A percentile compares a stretch with the other conserved stretches of the same genome.
These are phyloP conservation scores for Nemotelus pantherinus DNA, from an alignment of 2,888 invertebrate species.

Conservation along the genomic window DNA sequence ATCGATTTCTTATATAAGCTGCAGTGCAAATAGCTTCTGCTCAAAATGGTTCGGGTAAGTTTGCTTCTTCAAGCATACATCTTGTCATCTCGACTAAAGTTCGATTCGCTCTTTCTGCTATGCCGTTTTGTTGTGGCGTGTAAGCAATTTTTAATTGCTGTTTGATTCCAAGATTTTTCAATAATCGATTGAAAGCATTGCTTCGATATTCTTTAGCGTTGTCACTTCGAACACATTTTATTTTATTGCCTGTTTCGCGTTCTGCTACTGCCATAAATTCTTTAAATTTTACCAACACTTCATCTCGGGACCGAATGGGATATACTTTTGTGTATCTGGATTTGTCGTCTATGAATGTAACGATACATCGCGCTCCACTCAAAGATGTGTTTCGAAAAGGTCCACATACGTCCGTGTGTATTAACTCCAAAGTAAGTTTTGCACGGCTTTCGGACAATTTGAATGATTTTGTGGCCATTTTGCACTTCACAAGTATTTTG, in stretches of 20 bases:
- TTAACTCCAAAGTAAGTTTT: not conserved
- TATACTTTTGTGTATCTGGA: slow-evolving; percentile 46
- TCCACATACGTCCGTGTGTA: slow-evolving; percentile 44
- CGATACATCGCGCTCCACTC: slow-evolving; percentile 49
- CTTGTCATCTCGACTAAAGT: slow-evolving; percentile 54
- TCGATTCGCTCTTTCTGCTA: slow-evolving; percentile 54
- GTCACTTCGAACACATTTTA: slow-evolving; percentile 54
- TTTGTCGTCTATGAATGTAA: slow-evolving; percentile 51
- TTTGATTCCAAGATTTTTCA: slow-evolving; percentile 53
- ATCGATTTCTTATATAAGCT: slow-evolving; percentile 49
- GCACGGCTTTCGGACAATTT: not conserved
- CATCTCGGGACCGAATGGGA: slow-evolving; percentile 49
- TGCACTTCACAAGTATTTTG: too few species aligned
- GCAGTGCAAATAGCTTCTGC: slow-evolving; percentile 52
- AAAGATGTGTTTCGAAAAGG: slow-evolving; percentile 48
- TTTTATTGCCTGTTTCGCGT: slow-evolving; percentile 51
- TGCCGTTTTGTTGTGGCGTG: slow-evolving; percentile 55
- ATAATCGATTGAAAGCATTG: slow-evolving; percentile 51
- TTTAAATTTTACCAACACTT: slow-evolving; percentile 51
- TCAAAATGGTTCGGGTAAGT: slow-evolving; percentile 52
- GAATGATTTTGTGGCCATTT: not conserved
- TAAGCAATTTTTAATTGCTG: slow-evolving; percentile 52
- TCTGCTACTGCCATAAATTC: slow-evolving; percentile 52
- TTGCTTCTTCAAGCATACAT: slow-evolving; percentile 53
- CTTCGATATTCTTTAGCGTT: slow-evolving; percentile 55